phyloP scores from a whole-genome alignment of 1,140 invertebrate genomes.

The Papilio xuthus region DNA sequence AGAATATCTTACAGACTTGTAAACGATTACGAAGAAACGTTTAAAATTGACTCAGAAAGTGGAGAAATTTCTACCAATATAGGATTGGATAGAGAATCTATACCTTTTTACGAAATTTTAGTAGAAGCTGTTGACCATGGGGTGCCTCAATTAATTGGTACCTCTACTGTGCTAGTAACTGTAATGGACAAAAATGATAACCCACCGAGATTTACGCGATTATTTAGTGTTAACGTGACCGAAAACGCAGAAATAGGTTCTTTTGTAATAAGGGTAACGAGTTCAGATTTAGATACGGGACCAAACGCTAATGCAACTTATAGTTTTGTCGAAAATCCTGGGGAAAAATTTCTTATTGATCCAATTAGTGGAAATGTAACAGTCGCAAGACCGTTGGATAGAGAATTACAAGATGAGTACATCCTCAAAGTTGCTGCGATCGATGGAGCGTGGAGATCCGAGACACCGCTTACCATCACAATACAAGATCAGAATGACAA shows the following conservation, averaged over 20 bases:
- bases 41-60: slow-evolving; percentile 89
- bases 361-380: slow-evolving; percentile 94
- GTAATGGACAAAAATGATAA: slow-evolving; percentile 97
- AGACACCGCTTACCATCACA: slow-evolving; percentile 94
- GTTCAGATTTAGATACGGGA: slow-evolving; percentile 93
- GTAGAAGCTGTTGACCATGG: slow-evolving; percentile 95
- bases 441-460: slow-evolving; percentile 94
- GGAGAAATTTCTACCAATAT: slow-evolving; percentile 93
- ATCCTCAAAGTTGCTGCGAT: slow-evolving; percentile 92
- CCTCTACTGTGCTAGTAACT: slow-evolving; percentile 91
- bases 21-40: slow-evolving; percentile 89
- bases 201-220: slow-evolving; percentile 94
- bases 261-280: slow-evolving; percentile 96
- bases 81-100: slow-evolving; percentile 93
- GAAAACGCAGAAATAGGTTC: slow-evolving; percentile 96
- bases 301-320: slow-evolving; percentile 95
- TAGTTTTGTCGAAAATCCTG: slow-evolving; percentile 93
- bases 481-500: slow-evolving; percentile 98
- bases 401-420: slow-evolving; percentile 96
- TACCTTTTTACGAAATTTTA: slow-evolving; percentile 90
- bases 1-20: slow-evolving; percentile 90
- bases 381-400: slow-evolving; percentile 90
- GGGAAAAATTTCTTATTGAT: slow-evolving; percentile 95
- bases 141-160: slow-evolving; percentile 89
- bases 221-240: slow-evolving; percentile 97